Conservation (phyloP, 2,888 invertebrate species). For the Cabera pusaria region DNA sequence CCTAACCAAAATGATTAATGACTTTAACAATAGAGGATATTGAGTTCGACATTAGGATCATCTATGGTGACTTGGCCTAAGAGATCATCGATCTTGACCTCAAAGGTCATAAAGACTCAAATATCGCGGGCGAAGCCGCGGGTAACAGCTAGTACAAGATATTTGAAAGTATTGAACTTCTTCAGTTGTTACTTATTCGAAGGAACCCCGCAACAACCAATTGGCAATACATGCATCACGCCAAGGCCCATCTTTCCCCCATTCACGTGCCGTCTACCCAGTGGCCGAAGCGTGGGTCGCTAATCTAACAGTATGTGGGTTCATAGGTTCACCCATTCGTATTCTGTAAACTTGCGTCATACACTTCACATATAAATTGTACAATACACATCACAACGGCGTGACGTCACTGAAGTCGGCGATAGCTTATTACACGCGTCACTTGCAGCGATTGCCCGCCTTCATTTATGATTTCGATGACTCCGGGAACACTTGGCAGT, state of each 20-base stretch:
- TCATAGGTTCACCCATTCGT: conserved; percentile 41
- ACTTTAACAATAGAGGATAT: too few relatives aligned
- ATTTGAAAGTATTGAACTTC: too few relatives aligned
- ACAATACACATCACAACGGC: conserved; percentile 24
- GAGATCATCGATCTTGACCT: too few relatives aligned
- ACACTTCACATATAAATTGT: conserved; percentile 41
- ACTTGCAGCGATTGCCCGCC: conserved; percentile 22
- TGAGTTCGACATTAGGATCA: too few relatives aligned
- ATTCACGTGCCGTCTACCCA: conserved; percentile 36
- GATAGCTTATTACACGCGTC: conserved; percentile 37
- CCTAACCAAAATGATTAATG: too few relatives aligned
- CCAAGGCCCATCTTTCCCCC: conserved; percentile 41
- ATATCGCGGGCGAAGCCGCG: too few relatives aligned
- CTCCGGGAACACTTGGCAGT: conserved; percentile 5
- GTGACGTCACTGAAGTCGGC: conserved; percentile 50
- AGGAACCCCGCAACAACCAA: too few relatives aligned
- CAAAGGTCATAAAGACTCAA: too few relatives aligned
- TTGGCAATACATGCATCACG: too few relatives aligned
- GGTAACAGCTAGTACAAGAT: too few relatives aligned
- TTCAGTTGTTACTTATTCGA: too few relatives aligned
- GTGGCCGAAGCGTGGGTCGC: conserved; percentile 47
- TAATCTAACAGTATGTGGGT: conserved; percentile 44
- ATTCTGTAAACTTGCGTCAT: conserved; percentile 61
- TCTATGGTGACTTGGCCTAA: too few relatives aligned
- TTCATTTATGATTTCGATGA: conserved; percentile 19